Evolutionary conservation across 2,888 invertebrate genomes (phyloP).

Genomic region (Scaptodrosophila latifasciaeformis): DNA sequence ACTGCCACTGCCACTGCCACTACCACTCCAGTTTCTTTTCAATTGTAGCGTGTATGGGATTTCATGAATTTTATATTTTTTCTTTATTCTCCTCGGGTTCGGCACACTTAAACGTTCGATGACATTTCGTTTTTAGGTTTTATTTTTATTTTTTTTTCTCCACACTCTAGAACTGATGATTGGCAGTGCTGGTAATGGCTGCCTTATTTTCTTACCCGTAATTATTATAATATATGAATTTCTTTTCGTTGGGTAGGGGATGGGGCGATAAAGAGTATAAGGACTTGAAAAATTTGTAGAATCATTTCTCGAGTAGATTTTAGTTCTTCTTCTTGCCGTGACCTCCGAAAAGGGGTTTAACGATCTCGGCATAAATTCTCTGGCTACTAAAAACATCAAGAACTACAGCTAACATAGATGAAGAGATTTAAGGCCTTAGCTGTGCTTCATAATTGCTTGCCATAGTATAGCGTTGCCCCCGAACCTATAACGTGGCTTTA

Average conservation of each 20-base stretch:
- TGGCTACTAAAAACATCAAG: too few species aligned
- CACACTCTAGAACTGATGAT: background rate
- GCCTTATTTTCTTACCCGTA: conserved; percentile 31
- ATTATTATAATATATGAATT: conserved; percentile 68
- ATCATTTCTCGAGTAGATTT: conserved; percentile 39
- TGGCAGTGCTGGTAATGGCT: background rate
- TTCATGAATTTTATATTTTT: conserved; percentile 14
- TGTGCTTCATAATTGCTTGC: conserved; percentile 6
- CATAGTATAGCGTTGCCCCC: conserved; percentile 18
- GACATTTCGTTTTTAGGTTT: conserved; percentile 65
- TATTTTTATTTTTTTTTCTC: conserved; percentile 5
- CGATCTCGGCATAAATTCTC: conserved; percentile 26
- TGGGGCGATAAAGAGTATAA: background rate
- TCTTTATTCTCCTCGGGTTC: conserved; percentile 23
- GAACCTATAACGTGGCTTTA: conserved; percentile 55
- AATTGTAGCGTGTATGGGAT: conserved; percentile 23
- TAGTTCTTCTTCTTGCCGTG: too few species aligned
- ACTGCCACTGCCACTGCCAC: too few species aligned
- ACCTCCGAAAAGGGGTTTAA: conserved; percentile 42
- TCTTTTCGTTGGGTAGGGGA: conserved; percentile 15
- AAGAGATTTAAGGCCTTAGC: conserved; percentile 12
- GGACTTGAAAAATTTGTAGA: conserved; percentile 27
- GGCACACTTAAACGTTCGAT: conserved; percentile 67
- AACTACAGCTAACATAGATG: conserved; percentile 32
- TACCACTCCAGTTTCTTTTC: background rate